phyloP scores from a whole-genome alignment of 2,888 invertebrate genomes.

The Spodoptera picta region DNA sequence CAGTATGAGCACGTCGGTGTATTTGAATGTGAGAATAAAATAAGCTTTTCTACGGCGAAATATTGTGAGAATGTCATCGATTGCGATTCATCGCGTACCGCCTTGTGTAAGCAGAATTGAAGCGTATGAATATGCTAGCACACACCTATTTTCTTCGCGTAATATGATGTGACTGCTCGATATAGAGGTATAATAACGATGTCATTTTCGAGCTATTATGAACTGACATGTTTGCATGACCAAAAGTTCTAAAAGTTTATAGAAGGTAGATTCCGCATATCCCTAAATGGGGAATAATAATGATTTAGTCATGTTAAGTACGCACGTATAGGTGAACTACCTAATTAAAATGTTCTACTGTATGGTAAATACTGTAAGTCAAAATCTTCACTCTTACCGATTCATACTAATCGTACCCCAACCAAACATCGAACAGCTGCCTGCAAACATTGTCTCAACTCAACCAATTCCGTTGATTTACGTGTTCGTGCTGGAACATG shows the following conservation, averaged over 20 bases:
- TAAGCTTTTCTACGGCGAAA: constrained; percentile 28
- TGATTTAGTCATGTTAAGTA: no score
- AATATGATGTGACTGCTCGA: not conserved
- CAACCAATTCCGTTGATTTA: constrained; percentile 31
- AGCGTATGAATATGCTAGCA: constrained; percentile 2
- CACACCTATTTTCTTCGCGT: not conserved
- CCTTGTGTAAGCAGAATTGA: constrained; percentile 6
- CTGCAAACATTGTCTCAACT: constrained; percentile 17
- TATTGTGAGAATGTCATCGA: constrained; percentile 36
- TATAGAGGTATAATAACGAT: no score
- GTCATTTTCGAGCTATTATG: no score
- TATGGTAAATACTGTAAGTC: not conserved
- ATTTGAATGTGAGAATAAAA: constrained; percentile 48
- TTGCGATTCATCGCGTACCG: constrained; percentile 15
- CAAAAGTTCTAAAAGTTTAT: no score
- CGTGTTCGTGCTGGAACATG: constrained; percentile 16
- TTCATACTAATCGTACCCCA: not conserved
- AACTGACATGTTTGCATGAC: no score
- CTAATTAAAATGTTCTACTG: no score
- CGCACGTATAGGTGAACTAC: no score
- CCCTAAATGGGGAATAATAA: no score
- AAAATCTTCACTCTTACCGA: not conserved
- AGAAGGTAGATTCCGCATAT: no score
- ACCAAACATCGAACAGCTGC: constrained; percentile 10
- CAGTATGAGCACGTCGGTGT: constrained; percentile 23